Percentiles rank a stretch among this genome's conserved stretches.
These are phyloP conservation scores for Stenurella melanura DNA, from an alignment of 2,888 invertebrate genomes.

Conservation along the genomic window DNA sequence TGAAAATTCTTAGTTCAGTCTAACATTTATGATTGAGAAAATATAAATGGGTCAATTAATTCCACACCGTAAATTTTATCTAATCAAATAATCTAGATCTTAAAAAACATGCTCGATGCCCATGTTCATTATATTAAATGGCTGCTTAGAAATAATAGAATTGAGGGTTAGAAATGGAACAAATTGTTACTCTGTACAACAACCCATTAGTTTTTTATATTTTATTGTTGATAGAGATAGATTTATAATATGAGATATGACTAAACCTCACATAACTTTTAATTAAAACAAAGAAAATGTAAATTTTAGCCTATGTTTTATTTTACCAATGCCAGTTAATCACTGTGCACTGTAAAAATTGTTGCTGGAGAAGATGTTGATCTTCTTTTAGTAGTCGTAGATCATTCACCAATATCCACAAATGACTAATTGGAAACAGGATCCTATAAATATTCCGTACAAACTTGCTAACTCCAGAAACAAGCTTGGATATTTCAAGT, in stretches of 20 bases:
- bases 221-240: not conserved
- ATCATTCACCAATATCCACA: too few relatives aligned
- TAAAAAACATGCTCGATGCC: not conserved
- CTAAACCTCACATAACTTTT: not conserved
- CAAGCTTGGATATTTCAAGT: too few relatives aligned
- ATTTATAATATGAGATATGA: not conserved
- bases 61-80: conserved; percentile 4
- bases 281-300: not conserved
- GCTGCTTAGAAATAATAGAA: conserved; percentile 12
- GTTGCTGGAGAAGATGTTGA: too few relatives aligned
- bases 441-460: too few relatives aligned
- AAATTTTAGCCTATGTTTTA: too few relatives aligned
- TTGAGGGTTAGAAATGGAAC: conserved; percentile 21
- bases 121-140: conserved; percentile 15
- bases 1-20: not conserved
- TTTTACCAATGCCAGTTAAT: too few relatives aligned
- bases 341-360: too few relatives aligned
- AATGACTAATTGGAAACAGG: too few relatives aligned
- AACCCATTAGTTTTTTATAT: conserved; percentile 7
- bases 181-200: conserved; percentile 8
- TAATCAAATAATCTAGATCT: conserved; percentile 26
- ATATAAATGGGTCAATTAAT: conserved; percentile 8
- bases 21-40: not conserved
- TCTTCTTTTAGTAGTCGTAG: too few relatives aligned
- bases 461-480: too few relatives aligned